A percentile compares a stretch with the other conserved stretches of the same genome.
Conservation (phyloP, 2,113 vertebrate genomes). For the Phaethornis superciliosus region DNA sequence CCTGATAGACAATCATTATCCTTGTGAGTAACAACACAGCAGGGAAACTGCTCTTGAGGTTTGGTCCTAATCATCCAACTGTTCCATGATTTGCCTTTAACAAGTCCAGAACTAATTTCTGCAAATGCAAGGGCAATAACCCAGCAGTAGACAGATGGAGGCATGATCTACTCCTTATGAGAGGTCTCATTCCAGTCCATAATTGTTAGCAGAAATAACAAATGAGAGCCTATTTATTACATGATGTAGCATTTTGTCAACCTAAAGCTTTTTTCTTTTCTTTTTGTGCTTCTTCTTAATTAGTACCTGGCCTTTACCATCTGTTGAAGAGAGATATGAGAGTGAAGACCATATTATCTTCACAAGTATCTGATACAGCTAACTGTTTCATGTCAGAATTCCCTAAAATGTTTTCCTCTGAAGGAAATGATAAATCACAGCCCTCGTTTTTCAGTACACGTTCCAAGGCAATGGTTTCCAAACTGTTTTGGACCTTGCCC, state of each 20-base stretch:
- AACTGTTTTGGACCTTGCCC: constrained; percentile 61
- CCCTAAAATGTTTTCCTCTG: constrained; percentile 40
- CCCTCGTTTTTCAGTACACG: constrained; percentile 4
- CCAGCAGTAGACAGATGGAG: constrained; percentile 48
- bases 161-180: constrained; percentile 32
- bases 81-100: neutral
- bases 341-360: constrained; percentile 35
- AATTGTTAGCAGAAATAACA: constrained; percentile 51
- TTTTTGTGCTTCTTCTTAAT: constrained; percentile 30
- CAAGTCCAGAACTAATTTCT: neutral
- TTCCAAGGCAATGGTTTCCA: constrained; percentile 60
- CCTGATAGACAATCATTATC: neutral
- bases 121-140: constrained; percentile 5
- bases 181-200: constrained; percentile 31
- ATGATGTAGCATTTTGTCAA: neutral
- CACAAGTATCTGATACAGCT: constrained; percentile 26
- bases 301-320: constrained; percentile 61
- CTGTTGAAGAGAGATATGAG: neutral
- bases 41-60: neutral
- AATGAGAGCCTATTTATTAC: constrained; percentile 42
- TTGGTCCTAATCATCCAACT: neutral
- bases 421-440: constrained; percentile 57
- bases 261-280: neutral
- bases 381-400: constrained; percentile 48
- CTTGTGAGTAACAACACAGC: neutral